phyloP scores from a whole-genome alignment of 2,797 vertebrate genomes.

The Notolepis coatsorum region DNA sequence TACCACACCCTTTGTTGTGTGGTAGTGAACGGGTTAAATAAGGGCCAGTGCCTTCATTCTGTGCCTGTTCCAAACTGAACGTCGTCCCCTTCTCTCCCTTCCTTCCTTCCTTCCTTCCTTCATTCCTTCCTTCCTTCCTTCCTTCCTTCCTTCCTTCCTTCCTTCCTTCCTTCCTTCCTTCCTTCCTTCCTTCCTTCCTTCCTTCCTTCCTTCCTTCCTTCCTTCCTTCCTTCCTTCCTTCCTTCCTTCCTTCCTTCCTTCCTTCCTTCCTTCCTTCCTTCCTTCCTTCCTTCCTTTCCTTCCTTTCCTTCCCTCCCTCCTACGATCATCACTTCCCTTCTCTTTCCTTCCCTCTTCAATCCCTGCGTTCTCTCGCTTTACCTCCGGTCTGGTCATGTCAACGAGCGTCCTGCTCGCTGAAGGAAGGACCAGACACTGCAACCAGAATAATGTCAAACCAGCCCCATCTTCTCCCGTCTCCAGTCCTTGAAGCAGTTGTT shows the following conservation, averaged over 20 bases:
- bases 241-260: no score
- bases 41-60: slow-evolving; percentile 67
- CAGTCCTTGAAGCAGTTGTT: slow-evolving; percentile 33
- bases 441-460: slow-evolving; percentile 42
- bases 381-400: no score
- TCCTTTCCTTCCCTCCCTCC: slow-evolving; percentile 21
- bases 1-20: background rate
- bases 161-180: no score
- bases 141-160: no score
- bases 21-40: slow-evolving; percentile 66
- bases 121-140: slow-evolving; percentile 23
- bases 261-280: slow-evolving; percentile 70
- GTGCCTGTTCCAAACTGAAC: no score
- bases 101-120: slow-evolving; percentile 30
- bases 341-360: no score
- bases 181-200: no score
- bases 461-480: slow-evolving; percentile 57
- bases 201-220: slow-evolving; percentile 31
- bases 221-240: slow-evolving; percentile 23
- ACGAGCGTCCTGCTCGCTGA: slow-evolving; percentile 14
- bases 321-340: no score
- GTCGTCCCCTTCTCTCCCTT: no score
- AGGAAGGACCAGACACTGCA: slow-evolving; percentile 46
- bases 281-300: slow-evolving; percentile 33
- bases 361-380: no score